A percentile compares a stretch with the other conserved stretches of the same genome.
Evolutionary conservation across 1,140 invertebrate genomes (phyloP).

Genomic region (Matsumurasca onukii): DNA sequence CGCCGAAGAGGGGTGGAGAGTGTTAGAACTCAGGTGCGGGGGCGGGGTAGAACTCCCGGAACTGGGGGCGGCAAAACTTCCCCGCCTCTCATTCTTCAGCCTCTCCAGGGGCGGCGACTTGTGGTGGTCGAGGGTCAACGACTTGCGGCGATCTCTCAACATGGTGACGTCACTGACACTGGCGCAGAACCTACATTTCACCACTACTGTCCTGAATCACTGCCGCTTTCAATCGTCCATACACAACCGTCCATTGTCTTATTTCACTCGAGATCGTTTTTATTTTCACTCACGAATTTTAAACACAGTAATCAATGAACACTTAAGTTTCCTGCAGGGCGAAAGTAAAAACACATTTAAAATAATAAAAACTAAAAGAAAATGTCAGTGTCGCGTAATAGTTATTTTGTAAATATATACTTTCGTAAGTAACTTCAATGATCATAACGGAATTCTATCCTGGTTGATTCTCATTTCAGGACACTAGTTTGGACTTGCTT

Average conservation of each 20-base stretch:
- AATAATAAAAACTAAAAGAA: no score
- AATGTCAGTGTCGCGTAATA: no score
- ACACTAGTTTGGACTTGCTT: no score
- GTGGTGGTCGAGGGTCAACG: slow-evolving; percentile 44
- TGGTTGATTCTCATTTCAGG: no score
- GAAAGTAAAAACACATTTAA: no score
- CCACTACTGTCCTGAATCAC: background rate
- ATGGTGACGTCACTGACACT: slow-evolving; percentile 19
- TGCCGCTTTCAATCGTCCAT: background rate
- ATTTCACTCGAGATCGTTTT: no score
- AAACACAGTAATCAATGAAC: no score
- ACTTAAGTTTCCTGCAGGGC: no score
- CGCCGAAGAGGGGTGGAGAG: slow-evolving; percentile 29
- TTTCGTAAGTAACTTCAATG: no score
- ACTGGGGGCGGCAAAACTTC: slow-evolving; percentile 41
- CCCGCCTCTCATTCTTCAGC: slow-evolving; percentile 38
- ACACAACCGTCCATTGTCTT: background rate
- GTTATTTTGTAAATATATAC: no score
- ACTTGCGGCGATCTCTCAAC: slow-evolving; percentile 44
- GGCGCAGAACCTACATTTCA: background rate
- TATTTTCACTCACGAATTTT: no score
- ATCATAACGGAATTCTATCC: no score
- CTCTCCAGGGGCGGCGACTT: slow-evolving; percentile 42
- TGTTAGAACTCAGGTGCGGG: slow-evolving; percentile 32
- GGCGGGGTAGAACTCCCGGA: slow-evolving; percentile 30